Conservation (phyloP, 2,797 vertebrate genomes). For the Parambassis ranga region DNA sequence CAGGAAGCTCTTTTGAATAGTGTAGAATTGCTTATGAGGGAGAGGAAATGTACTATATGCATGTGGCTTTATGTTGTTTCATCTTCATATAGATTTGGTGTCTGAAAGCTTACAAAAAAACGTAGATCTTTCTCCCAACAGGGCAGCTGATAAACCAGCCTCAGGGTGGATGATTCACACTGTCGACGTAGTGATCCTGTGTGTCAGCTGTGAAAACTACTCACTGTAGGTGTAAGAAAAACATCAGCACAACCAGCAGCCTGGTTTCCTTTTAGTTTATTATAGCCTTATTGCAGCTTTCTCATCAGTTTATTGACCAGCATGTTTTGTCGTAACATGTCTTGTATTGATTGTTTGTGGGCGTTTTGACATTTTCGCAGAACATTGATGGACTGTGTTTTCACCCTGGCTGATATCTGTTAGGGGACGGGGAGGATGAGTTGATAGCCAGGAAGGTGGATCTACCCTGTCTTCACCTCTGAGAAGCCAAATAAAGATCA, state of each 20-base stretch:
- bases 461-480: constrained; percentile 17
- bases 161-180: constrained; percentile 21
- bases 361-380: constrained; percentile 32
- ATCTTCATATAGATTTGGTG: too few species aligned
- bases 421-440: background rate
- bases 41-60: too few species aligned
- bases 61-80: too few species aligned
- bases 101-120: background rate
- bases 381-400: constrained; percentile 29
- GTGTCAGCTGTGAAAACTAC: constrained; percentile 12
- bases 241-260: background rate
- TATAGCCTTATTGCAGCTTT: background rate
- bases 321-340: constrained; percentile 26
- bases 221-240: constrained; percentile 8
- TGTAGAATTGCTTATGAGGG: background rate
- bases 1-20: too few species aligned
- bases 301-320: constrained; percentile 8
- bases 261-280: constrained; percentile 11
- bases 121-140: background rate
- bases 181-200: background rate
- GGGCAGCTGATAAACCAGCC: constrained; percentile 8
- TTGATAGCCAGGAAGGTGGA: background rate
- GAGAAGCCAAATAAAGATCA: constrained; percentile 61
- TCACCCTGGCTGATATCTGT: constrained; percentile 22
- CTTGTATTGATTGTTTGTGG: constrained; percentile 30